Conservation (phyloP, 2,888 invertebrate species). For the Cataglyphis altisquamis region DNA sequence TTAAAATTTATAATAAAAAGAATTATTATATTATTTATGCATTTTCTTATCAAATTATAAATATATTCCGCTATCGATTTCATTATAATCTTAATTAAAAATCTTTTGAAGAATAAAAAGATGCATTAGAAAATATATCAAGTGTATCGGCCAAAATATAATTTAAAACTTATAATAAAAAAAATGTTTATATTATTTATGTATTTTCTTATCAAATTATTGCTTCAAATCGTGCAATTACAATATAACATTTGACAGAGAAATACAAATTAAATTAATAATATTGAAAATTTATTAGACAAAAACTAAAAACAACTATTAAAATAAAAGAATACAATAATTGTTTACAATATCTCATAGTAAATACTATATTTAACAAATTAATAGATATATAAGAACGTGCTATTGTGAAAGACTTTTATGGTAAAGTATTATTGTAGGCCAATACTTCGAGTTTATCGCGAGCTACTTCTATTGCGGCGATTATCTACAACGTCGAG, state of each 20-base stretch:
- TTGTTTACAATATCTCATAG: not conserved
- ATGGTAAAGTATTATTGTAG: slow-evolving; percentile 9
- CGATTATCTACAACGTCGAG: slow-evolving; percentile 53
- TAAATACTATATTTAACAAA: not conserved
- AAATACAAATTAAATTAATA: not conserved
- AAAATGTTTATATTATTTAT: not conserved
- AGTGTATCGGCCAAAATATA: not conserved
- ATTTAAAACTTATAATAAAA: not conserved
- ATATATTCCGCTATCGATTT: not conserved
- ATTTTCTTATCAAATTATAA: not conserved
- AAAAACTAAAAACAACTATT: not conserved
- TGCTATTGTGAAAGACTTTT: slow-evolving; percentile 17
- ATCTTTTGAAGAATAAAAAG: not conserved
- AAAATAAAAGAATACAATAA: not conserved
- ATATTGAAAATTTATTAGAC: not conserved
- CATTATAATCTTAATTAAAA: not conserved
- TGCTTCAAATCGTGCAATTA: not conserved
- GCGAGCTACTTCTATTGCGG: slow-evolving; percentile 54
- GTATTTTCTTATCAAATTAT: not conserved
- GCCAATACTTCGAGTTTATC: slow-evolving; percentile 55
- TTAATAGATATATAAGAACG: slow-evolving; percentile 34
- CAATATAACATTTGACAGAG: not conserved
- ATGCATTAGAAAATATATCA: not conserved
- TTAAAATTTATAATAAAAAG: not conserved
- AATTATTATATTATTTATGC: not conserved